These are phyloP conservation scores for Miichthys miiuy DNA, from an alignment of 2,797 vertebrate species.

Conservation along the genomic window DNA sequence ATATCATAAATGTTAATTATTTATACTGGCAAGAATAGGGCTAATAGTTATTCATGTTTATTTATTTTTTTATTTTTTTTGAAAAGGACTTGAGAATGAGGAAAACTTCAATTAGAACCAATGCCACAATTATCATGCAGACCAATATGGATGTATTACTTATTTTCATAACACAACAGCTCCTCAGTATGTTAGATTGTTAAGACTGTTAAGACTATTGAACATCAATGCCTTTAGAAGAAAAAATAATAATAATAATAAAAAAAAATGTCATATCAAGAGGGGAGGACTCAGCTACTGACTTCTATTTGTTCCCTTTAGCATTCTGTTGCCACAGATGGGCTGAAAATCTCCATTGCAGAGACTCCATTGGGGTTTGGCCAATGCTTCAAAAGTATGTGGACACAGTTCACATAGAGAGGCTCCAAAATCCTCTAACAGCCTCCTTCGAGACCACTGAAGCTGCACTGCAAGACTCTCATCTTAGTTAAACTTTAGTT, in stretches of 20 bases:
- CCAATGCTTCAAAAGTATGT: constrained; percentile 43
- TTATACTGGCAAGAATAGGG: too few species aligned
- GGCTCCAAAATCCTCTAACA: constrained; percentile 40
- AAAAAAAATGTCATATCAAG: neutral
- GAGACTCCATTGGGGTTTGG: constrained; percentile 34
- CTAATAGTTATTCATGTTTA: neutral
- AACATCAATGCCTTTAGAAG: neutral
- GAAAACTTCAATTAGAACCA: too few species aligned
- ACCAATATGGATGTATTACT: neutral
- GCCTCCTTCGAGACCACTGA: constrained; percentile 17
- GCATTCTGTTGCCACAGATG: constrained; percentile 46
- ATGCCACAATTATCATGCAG: neutral
- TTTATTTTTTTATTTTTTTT: neutral
- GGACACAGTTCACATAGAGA: constrained; percentile 48
- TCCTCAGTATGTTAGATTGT: constrained; percentile 2
- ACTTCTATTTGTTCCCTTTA: constrained; percentile 33
- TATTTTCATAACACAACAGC: neutral
- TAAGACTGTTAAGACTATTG: neutral
- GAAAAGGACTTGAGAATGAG: too few species aligned
- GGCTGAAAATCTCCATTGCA: constrained; percentile 45
- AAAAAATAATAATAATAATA: too few species aligned
- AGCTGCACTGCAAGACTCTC: constrained; percentile 6
- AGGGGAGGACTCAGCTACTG: neutral
- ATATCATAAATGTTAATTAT: too few species aligned
- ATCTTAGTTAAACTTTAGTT: constrained; percentile 4